Evolutionary conservation across 2,113 vertebrate species (phyloP).

Genomic region (Gnathonemus longibarbis): DNA sequence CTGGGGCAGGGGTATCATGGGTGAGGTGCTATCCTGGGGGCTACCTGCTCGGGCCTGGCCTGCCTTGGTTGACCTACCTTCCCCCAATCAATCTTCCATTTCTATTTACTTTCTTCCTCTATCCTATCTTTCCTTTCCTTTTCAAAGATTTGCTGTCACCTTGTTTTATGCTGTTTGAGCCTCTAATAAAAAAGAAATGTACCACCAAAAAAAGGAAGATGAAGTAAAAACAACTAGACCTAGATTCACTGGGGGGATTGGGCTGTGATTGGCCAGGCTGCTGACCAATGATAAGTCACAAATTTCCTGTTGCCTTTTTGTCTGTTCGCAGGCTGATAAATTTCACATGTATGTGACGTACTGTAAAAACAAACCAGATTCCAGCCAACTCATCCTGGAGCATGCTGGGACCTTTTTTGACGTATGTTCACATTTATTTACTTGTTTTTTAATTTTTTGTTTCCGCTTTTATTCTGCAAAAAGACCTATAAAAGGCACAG

Average conservation of each 20-base stretch:
- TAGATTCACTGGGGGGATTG: not conserved
- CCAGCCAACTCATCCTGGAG: conserved; percentile 93
- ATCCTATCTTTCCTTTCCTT: not conserved
- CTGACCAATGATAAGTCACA: not conserved
- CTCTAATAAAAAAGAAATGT: not conserved
- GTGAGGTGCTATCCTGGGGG: not conserved
- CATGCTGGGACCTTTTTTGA: conserved; percentile 93
- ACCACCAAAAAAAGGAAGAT: not conserved
- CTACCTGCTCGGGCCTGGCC: not conserved
- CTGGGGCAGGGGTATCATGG: not conserved
- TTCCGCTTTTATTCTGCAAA: not conserved
- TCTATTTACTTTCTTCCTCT: not conserved
- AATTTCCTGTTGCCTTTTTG: not conserved
- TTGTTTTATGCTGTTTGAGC: not conserved
- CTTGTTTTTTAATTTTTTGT: not conserved
- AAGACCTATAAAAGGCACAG: not conserved
- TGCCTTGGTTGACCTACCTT: too few relatives aligned
- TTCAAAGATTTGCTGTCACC: not conserved
- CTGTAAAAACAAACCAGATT: conserved; percentile 99
- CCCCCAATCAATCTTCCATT: not conserved
- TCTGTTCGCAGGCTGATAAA: conserved; percentile 80
- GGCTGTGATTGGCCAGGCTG: not conserved
- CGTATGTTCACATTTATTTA: conserved; percentile 61
- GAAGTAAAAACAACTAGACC: conserved; percentile 4
- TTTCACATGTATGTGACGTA: conserved; percentile 98